A percentile compares a stretch with the other conserved stretches of the same genome.
Evolutionary conservation across 2,113 vertebrate genomes (phyloP).

Genomic region (Glaucidium brasilianum): DNA sequence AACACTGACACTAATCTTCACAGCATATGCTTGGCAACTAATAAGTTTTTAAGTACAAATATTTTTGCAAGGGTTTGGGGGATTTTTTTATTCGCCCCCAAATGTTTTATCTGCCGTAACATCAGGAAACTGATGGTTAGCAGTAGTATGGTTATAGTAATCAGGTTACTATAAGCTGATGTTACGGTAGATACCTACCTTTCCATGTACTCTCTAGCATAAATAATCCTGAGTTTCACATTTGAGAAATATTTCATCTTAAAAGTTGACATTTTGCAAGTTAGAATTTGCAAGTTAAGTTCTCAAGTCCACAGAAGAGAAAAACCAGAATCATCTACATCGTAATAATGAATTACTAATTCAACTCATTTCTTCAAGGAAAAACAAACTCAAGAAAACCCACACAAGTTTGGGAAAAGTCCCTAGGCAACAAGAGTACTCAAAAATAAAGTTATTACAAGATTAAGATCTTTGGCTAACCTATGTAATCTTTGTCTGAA

Average conservation of each 20-base stretch:
- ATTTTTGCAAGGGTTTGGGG: not conserved
- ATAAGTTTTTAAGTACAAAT: not conserved
- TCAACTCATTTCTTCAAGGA: not conserved
- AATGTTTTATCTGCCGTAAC: not conserved
- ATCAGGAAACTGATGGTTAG: not conserved
- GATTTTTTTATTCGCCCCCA: not conserved
- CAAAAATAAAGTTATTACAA: not conserved
- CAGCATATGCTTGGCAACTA: not conserved
- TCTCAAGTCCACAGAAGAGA: not conserved
- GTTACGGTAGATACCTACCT: not conserved
- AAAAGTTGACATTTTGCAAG: not conserved
- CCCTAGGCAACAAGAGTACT: rapidly evolving
- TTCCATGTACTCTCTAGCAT: not conserved
- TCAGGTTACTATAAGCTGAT: not conserved
- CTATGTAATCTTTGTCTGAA: not conserved
- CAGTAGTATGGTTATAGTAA: not conserved
- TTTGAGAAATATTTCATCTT: not conserved
- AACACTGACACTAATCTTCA: not conserved
- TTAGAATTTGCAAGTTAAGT: not conserved
- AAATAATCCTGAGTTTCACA: not conserved
- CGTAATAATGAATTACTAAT: not conserved
- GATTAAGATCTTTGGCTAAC: not conserved
- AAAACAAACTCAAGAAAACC: rapidly evolving
- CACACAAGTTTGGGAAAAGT: not conserved
- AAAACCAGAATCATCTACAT: not conserved